Evolutionary conservation across 2,113 vertebrate genomes (phyloP), one percentile per base, ranked within the genome.

Genomic region (Anarhynchus alexandrinus): DNA sequence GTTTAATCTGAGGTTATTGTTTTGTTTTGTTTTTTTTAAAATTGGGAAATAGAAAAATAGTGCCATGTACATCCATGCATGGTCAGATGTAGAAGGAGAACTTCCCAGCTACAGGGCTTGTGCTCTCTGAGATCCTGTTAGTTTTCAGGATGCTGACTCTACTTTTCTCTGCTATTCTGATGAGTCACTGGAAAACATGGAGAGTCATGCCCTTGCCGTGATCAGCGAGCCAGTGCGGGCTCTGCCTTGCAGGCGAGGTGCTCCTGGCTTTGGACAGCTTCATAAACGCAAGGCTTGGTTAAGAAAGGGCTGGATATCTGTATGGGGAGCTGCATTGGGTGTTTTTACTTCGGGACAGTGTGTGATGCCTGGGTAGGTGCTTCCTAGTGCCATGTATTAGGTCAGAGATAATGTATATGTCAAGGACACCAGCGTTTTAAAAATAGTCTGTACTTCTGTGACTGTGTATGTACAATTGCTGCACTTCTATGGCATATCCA

Each of bases 31-130:
- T 32, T 4, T 13, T 19, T 22, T 67, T 15, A 43, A 86, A 87
- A 71, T 45, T 4, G 5, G 45, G 42, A 51, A 66, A 49, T 15
- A 62, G 25, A 23, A 43, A 17, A 73, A 21, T 11, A 55, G 17
- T 42, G 9, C 45, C 14, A 3, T 0, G 0, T 0, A 5, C 73
- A 54, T 43, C 26, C 0, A 1, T 34, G 19, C 9, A 3, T 16
- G 52, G 19, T 38, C 29, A 32, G 52, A 14, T 59, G 23, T 4
- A 20, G 67, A 22, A 89, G 58, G 30, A 94, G 26, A 86, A 9
- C 34, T 73, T 65, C 9, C 45, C 1, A 12, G 13, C 29, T 36
- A 0, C 4, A 9, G 27, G 34, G 14, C 9, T 81, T 12, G 2
- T 32, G 18, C 26, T 43, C 9, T 47, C 21, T 6, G 13, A 51